phyloP scores from a whole-genome alignment of 2,113 vertebrate genomes.

The Dolichotis patagonum region DNA sequence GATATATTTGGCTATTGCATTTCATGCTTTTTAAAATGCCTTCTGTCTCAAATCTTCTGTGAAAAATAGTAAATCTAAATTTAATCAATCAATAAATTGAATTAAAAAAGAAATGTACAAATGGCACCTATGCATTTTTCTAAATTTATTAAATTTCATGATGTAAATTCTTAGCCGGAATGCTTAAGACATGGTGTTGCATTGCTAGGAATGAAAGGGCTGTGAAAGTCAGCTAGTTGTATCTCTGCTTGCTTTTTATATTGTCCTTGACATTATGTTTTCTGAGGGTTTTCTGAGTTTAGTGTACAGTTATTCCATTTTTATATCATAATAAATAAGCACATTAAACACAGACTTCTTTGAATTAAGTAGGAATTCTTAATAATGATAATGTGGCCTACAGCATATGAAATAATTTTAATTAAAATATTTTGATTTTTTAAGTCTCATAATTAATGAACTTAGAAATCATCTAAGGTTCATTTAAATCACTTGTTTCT shows the following conservation, averaged over 20 bases:
- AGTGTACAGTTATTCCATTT: not conserved
- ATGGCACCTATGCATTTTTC: not conserved
- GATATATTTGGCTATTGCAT: not conserved
- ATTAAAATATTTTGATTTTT: conserved; percentile 42
- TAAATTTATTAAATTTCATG: conserved; percentile 30
- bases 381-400: not conserved
- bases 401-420: conserved; percentile 54
- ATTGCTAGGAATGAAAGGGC: not conserved
- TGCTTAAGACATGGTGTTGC: not conserved
- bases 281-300: conserved; percentile 38
- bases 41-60: not conserved
- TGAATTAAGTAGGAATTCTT: conserved; percentile 38
- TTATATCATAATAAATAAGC: not conserved
- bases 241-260: not conserved
- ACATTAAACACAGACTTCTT: conserved; percentile 18
- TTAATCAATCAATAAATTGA: not conserved
- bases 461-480: not conserved
- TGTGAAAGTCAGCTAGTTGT: not conserved
- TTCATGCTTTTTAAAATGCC: not conserved
- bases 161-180: not conserved
- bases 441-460: conserved; percentile 28
- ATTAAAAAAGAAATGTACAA: conserved; percentile 42
- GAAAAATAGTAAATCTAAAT: conserved; percentile 43
- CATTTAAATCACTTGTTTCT: conserved; percentile 41
- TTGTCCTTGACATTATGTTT: not conserved